Conservation (phyloP, 2,797 vertebrate genomes). For the Aeoliscus strigatus region DNA sequence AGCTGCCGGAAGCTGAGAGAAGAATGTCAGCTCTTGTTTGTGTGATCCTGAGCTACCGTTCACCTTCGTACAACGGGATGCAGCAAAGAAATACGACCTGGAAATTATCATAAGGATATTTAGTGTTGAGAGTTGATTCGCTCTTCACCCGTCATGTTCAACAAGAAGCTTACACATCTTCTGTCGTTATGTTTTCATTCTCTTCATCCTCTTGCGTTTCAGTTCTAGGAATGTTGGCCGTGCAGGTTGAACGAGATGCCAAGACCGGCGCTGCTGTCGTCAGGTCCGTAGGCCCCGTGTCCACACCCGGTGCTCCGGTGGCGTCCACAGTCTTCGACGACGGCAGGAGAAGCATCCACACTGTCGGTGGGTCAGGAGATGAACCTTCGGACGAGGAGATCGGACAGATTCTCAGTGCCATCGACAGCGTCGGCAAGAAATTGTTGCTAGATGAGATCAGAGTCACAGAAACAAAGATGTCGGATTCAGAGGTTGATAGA, state of each 20-base stretch:
- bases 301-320: slow-evolving; percentile 12
- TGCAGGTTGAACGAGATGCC: slow-evolving; percentile 66
- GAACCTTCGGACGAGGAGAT: slow-evolving; percentile 63
- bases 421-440: slow-evolving; percentile 58
- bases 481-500: slow-evolving; percentile 3
- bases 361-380: slow-evolving; percentile 17
- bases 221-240: slow-evolving; percentile 66
- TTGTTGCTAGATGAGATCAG: slow-evolving; percentile 52
- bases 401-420: slow-evolving; percentile 56
- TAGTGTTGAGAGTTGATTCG: no score
- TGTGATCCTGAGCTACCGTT: no score
- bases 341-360: slow-evolving; percentile 63
- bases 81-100: no score
- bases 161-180: no score
- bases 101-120: no score
- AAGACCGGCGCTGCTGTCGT: slow-evolving; percentile 62
- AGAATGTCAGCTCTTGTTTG: no score
- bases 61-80: no score
- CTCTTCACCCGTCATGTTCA: no score
- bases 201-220: slow-evolving; percentile 11
- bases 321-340: slow-evolving; percentile 60
- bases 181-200: no score
- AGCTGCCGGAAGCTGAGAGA: no score
- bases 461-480: slow-evolving; percentile 4
- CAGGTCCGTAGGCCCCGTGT: slow-evolving; percentile 61